phyloP scores from a whole-genome alignment of 2,888 invertebrate genomes.

The Zeuzera pyrina region DNA sequence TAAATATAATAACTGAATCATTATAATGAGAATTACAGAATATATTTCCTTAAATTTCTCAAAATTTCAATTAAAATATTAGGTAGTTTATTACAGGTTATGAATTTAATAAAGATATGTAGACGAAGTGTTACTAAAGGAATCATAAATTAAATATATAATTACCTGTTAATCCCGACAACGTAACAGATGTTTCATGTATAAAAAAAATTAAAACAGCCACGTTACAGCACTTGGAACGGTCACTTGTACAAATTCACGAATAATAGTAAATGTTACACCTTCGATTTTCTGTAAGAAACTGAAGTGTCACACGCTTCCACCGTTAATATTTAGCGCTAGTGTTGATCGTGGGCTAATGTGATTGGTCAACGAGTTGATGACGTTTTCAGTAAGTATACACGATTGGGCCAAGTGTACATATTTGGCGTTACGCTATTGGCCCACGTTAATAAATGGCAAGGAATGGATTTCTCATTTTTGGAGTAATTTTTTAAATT shows the following conservation, averaged over 20 bases:
- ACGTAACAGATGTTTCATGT: neutral
- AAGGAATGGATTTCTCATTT: constrained; percentile 22
- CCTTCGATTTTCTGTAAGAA: constrained; percentile 55
- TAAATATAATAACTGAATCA: constrained; percentile 32
- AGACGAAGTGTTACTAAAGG: neutral
- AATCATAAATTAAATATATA: neutral
- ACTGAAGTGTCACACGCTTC: constrained; percentile 59
- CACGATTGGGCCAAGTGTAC: constrained; percentile 56
- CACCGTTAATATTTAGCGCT: constrained; percentile 70
- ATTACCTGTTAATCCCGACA: neutral
- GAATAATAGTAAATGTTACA: constrained; percentile 26
- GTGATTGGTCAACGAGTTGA: constrained; percentile 61
- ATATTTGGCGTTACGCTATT: constrained; percentile 75
- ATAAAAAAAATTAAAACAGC: constrained; percentile 30
- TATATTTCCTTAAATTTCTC: constrained; percentile 15
- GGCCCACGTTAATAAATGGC: constrained; percentile 77
- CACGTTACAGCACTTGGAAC: constrained; percentile 47
- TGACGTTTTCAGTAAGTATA: constrained; percentile 48
- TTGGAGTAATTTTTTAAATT: constrained; percentile 45
- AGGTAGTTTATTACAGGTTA: too few relatives aligned
- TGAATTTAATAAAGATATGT: too few relatives aligned
- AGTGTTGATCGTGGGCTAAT: constrained; percentile 73
- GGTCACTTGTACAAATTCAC: constrained; percentile 39
- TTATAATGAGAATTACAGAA: constrained; percentile 19
- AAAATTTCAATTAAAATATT: too few relatives aligned